Evolutionary conservation across 2,797 vertebrate genomes (phyloP).

Genomic region (Channallabes apus): DNA sequence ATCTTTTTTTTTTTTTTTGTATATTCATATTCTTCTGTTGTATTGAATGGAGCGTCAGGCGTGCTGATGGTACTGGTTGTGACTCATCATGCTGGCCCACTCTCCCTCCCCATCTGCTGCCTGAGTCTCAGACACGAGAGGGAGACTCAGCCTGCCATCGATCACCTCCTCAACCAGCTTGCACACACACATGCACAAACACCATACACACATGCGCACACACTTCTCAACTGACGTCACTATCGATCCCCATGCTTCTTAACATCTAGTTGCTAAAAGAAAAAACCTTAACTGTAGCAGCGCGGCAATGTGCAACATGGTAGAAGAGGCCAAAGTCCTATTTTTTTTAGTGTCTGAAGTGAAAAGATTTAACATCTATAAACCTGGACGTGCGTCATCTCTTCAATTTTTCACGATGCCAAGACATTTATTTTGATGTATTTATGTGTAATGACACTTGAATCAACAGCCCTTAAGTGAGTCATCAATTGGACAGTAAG

Average conservation of each 20-base stretch:
- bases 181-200: conserved; percentile 76
- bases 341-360: conserved; percentile 31
- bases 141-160: conserved; percentile 76
- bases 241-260: conserved; percentile 76
- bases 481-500: conserved; percentile 50
- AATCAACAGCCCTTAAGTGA: conserved; percentile 51
- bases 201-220: conserved; percentile 75
- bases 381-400: conserved; percentile 31
- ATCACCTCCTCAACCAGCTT: conserved; percentile 79
- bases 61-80: conserved; percentile 81
- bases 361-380: not conserved
- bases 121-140: conserved; percentile 76
- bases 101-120: conserved; percentile 79
- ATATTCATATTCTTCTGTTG: conserved; percentile 51
- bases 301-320: not conserved
- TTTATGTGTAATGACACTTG: conserved; percentile 46
- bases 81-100: conserved; percentile 81
- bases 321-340: conserved; percentile 1
- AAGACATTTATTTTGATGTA: conserved; percentile 47
- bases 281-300: conserved; percentile 19
- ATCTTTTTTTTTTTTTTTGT: conserved; percentile 66
- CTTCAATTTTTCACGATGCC: not conserved
- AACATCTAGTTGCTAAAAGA: conserved; percentile 65
- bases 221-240: conserved; percentile 75
- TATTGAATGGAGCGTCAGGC: conserved; percentile 81